Percentiles rank a stretch among this genome's conserved stretches.
Evolutionary conservation across 2,888 invertebrate species (phyloP).

Genomic region (Vanessa cardui): DNA sequence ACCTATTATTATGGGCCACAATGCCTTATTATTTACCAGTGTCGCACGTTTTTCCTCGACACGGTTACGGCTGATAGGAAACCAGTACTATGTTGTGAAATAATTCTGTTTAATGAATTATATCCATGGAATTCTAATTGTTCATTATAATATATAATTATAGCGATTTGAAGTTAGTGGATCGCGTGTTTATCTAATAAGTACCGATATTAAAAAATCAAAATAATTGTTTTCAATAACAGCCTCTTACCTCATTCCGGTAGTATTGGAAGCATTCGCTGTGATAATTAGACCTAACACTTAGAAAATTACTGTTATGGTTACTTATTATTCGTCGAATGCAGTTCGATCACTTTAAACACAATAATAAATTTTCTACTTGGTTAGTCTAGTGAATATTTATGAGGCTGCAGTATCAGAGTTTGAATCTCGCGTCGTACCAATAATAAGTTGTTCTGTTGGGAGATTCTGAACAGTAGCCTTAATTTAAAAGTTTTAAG

Average conservation of each 20-base stretch:
- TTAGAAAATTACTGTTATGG: not conserved
- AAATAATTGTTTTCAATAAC: not conserved
- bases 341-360: not conserved
- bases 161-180: not conserved
- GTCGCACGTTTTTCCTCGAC: slow-evolving; percentile 81
- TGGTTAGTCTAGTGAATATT: no score
- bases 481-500: no score
- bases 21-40: slow-evolving; percentile 72
- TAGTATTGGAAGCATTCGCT: not conserved
- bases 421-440: no score
- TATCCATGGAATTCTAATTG: not conserved
- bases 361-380: not conserved
- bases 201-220: not conserved
- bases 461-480: no score
- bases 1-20: slow-evolving; percentile 50
- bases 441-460: no score
- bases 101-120: not conserved
- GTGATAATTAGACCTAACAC: not conserved
- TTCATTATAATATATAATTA: not conserved
- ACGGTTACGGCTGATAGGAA: slow-evolving; percentile 69
- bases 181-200: not conserved
- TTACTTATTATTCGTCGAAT: not conserved
- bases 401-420: no score
- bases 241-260: not conserved
- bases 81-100: slow-evolving; percentile 68